These are phyloP conservation scores for Melitaea athalia DNA, from an alignment of 2,888 invertebrate genomes.

Conservation along the genomic window DNA sequence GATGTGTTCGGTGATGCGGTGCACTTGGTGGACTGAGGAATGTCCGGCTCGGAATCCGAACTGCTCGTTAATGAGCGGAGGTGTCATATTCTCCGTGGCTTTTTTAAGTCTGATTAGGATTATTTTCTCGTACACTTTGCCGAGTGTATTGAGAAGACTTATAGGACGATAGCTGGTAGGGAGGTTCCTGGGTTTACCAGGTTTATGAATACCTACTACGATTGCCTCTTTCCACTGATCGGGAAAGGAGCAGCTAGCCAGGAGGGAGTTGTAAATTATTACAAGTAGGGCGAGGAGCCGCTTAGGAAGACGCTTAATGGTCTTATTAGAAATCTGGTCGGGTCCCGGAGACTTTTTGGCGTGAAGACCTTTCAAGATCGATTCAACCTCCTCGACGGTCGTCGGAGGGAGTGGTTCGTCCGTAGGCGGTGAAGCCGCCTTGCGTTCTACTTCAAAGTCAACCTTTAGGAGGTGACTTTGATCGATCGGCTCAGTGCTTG, in stretches of 20 bases:
- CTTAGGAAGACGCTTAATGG: neutral
- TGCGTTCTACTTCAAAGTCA: neutral
- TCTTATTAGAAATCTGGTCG: neutral
- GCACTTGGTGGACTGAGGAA: too few species aligned
- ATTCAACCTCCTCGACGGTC: constrained; percentile 1
- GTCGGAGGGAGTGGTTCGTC: neutral
- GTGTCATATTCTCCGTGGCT: too few species aligned
- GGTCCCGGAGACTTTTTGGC: too few species aligned
- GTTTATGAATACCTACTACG: too few species aligned
- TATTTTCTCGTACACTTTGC: neutral
- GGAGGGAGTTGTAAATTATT: neutral
- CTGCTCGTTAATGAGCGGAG: too few species aligned
- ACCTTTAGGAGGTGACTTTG: constrained; percentile 11
- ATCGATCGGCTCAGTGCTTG: constrained; percentile 4
- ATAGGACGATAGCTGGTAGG: neutral
- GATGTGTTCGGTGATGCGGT: too few species aligned
- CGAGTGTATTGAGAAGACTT: neutral
- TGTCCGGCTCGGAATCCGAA: too few species aligned
- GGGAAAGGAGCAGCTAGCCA: neutral
- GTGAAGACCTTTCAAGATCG: neutral
- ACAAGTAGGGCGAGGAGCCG: neutral
- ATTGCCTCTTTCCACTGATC: neutral
- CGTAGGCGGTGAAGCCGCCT: neutral
- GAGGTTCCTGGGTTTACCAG: too few species aligned
- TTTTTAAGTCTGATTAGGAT: too few species aligned